A percentile compares a stretch with the other conserved stretches of the same genome.
Conservation (phyloP, 1,140 invertebrate genomes). For the Lordiphosa stackelbergi region DNA sequence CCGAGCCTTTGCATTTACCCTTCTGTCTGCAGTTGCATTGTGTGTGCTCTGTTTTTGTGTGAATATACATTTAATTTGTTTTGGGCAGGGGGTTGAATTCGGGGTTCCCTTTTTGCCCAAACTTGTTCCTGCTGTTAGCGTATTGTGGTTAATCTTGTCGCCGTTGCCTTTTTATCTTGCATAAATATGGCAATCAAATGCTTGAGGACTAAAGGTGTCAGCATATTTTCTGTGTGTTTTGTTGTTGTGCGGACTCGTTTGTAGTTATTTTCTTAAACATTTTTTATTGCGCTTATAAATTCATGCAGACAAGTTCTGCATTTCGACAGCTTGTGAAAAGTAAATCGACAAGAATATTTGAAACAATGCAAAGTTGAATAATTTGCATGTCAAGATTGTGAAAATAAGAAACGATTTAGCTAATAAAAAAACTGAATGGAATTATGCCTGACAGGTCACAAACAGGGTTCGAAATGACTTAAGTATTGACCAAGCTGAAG, state of each 20-base stretch:
- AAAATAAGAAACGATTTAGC: too few species aligned
- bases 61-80: slow-evolving; percentile 6
- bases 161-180: slow-evolving; percentile 71
- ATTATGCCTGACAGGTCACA: too few species aligned
- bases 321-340: slow-evolving; percentile 12
- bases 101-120: slow-evolving; percentile 37
- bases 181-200: slow-evolving; percentile 75
- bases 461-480: too few species aligned
- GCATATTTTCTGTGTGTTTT: slow-evolving; percentile 17
- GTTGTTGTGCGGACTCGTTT: slow-evolving; percentile 21
- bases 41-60: slow-evolving; percentile 24
- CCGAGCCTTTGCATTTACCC: slow-evolving; percentile 54
- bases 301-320: slow-evolving; percentile 21
- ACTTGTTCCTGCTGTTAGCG: slow-evolving; percentile 57
- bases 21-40: slow-evolving; percentile 39
- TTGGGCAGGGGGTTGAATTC: slow-evolving; percentile 48
- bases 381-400: not conserved
- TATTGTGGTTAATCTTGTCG: slow-evolving; percentile 74
- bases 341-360: slow-evolving; percentile 11
- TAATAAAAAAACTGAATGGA: too few species aligned
- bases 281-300: slow-evolving; percentile 21
- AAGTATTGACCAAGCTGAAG: too few species aligned
- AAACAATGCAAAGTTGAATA: slow-evolving; percentile 5
- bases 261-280: slow-evolving; percentile 6
- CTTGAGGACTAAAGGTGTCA: slow-evolving; percentile 66